Conservation (phyloP, 2,797 vertebrate genomes). For the Leptodactylus fallax region DNA sequence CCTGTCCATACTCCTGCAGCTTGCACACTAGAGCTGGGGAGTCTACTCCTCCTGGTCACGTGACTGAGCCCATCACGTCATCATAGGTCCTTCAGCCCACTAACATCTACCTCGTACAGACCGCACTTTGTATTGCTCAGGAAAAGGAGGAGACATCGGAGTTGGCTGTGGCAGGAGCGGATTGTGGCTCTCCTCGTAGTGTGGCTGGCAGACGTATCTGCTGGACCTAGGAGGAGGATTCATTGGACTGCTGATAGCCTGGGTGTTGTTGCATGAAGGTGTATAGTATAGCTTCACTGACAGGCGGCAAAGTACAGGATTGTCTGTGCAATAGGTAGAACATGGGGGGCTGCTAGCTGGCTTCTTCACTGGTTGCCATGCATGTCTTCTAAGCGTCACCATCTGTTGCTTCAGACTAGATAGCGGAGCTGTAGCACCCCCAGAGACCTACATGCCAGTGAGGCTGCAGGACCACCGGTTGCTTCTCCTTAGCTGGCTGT, state of each 20-base stretch:
- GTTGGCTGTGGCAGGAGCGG: background rate
- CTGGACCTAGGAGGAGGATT: background rate
- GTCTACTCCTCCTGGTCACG: constrained; percentile 12
- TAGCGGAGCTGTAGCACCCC: background rate
- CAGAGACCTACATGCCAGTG: background rate
- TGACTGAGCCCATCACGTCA: background rate
- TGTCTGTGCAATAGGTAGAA: background rate
- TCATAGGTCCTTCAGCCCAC: constrained; percentile 12
- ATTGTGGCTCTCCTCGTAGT: background rate
- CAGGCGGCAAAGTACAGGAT: background rate
- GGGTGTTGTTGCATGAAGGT: background rate
- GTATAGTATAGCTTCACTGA: too few species aligned
- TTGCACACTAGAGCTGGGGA: background rate
- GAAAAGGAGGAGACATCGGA: constrained; percentile 59
- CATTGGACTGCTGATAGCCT: background rate
- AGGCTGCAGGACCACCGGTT: background rate
- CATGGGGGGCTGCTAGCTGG: background rate
- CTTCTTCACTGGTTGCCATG: background rate
- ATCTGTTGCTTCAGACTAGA: background rate
- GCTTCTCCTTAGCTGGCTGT: background rate
- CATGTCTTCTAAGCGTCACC: background rate
- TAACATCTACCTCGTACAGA: constrained; percentile 17
- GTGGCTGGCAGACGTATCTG: background rate
- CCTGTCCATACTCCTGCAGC: background rate
- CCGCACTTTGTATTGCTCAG: constrained; percentile 51